phyloP scores from a whole-genome alignment of 1,140 invertebrate genomes.

The Drosophila kurseongensis region DNA sequence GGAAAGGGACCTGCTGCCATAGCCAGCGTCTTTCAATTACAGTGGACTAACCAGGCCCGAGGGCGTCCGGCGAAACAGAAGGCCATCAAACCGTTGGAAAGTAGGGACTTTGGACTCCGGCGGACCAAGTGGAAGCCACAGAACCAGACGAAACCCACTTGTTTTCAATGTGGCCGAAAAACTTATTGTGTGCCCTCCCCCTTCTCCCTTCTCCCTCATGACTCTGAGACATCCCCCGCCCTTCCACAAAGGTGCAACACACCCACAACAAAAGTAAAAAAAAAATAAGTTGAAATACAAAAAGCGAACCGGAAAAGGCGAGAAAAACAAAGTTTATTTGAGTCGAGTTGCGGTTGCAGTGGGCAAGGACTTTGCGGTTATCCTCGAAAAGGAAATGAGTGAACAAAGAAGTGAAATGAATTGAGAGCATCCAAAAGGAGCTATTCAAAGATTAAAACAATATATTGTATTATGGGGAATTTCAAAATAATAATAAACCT shows the following conservation, averaged over 20 bases:
- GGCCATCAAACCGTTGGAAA: conserved; percentile 44
- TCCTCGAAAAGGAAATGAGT: conserved; percentile 6
- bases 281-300: conserved; percentile 14
- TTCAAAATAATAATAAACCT: no score
- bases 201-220: conserved; percentile 16
- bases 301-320: conserved; percentile 28
- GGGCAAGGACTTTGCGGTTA: conserved; percentile 9
- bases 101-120: conserved; percentile 18
- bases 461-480: no score
- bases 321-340: conserved; percentile 49
- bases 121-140: conserved; percentile 23
- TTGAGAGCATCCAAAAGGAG: not conserved
- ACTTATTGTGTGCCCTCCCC: conserved; percentile 43
- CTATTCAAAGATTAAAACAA: not conserved
- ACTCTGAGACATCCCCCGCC: conserved; percentile 7
- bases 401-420: conserved; percentile 12
- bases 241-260: conserved; percentile 45
- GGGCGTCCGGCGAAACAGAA: conserved; percentile 48
- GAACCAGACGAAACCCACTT: conserved; percentile 34
- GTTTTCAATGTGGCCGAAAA: conserved; percentile 60
- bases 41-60: conserved; percentile 62
- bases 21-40: conserved; percentile 68
- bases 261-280: conserved; percentile 11
- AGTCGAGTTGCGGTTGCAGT: conserved; percentile 21
- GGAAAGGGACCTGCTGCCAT: conserved; percentile 14